phyloP scores from a whole-genome alignment of 2,113 vertebrate species.

The Hemibagrus wyckioides region DNA sequence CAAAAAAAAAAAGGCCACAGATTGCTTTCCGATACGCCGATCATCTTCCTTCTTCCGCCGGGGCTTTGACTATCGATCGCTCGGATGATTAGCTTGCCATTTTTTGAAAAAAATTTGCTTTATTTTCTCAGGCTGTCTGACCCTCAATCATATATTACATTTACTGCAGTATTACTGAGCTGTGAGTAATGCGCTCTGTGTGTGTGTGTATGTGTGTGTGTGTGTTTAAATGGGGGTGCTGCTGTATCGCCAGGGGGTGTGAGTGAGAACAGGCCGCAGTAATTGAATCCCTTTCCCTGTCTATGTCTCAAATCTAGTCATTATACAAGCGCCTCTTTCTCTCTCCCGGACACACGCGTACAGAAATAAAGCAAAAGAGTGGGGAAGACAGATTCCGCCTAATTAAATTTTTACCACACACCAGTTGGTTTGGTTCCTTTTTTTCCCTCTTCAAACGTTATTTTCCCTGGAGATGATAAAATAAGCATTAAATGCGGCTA shows the following conservation, averaged over 20 bases:
- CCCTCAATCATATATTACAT: conserved; percentile 47
- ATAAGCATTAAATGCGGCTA: conserved; percentile 61
- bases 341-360: conserved; percentile 39
- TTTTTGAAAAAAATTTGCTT: conserved; percentile 57
- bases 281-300: conserved; percentile 77
- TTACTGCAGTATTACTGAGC: conserved; percentile 51
- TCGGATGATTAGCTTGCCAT: conserved; percentile 73
- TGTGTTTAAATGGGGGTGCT: conserved; percentile 50
- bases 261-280: conserved; percentile 73
- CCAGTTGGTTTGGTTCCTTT: conserved; percentile 56
- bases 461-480: conserved; percentile 59
- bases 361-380: conserved; percentile 42
- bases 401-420: conserved; percentile 69
- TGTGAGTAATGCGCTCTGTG: conserved; percentile 58
- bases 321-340: conserved; percentile 62
- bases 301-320: conserved; percentile 70
- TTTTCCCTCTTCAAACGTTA: conserved; percentile 54
- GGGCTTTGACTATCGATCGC: conserved; percentile 76
- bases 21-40: conserved; percentile 77
- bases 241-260: conserved; percentile 66
- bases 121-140: conserved; percentile 43
- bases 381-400: conserved; percentile 60
- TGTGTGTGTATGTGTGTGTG: conserved; percentile 41
- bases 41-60: conserved; percentile 72
- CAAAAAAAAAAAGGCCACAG: conserved; percentile 65